Evolutionary conservation across 2,888 invertebrate species (phyloP).

Genomic region (Hecatera dysodea): DNA sequence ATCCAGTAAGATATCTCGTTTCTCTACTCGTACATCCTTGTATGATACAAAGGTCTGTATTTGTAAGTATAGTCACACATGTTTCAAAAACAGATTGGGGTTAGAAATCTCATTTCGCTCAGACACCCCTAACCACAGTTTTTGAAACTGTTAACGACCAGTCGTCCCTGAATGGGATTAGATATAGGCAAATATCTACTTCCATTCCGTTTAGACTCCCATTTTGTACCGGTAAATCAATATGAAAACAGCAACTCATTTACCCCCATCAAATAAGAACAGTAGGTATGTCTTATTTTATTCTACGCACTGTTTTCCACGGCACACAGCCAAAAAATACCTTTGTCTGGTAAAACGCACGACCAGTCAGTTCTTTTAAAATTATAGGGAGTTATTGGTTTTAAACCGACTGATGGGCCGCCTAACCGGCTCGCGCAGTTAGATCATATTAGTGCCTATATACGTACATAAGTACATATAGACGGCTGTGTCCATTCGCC

Average conservation of each 20-base stretch:
- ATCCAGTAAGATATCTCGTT: slow-evolving; percentile 22
- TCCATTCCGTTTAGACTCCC: neutral
- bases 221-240: neutral
- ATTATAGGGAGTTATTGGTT: slow-evolving; percentile 28
- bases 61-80: neutral
- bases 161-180: slow-evolving; percentile 2
- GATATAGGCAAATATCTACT: neutral
- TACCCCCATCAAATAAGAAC: too few relatives aligned
- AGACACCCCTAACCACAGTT: slow-evolving; percentile 61
- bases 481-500: slow-evolving; percentile 10
- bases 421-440: neutral
- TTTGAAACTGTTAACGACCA: slow-evolving; percentile 55
- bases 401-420: neutral
- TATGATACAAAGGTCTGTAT: neutral
- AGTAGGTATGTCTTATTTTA: neutral
- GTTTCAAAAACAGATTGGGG: slow-evolving; percentile 46
- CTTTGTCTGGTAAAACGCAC: neutral
- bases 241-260: too few relatives aligned
- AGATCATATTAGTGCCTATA: slow-evolving; percentile 38
- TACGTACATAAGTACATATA: slow-evolving; percentile 35
- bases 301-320: neutral
- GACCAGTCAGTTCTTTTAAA: neutral
- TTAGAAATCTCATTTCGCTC: slow-evolving; percentile 43
- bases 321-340: slow-evolving; percentile 2
- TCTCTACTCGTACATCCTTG: neutral